These are phyloP conservation scores for Hypsibius dujardini DNA, from an alignment of 1,140 invertebrate genomes.

Conservation along the genomic window DNA sequence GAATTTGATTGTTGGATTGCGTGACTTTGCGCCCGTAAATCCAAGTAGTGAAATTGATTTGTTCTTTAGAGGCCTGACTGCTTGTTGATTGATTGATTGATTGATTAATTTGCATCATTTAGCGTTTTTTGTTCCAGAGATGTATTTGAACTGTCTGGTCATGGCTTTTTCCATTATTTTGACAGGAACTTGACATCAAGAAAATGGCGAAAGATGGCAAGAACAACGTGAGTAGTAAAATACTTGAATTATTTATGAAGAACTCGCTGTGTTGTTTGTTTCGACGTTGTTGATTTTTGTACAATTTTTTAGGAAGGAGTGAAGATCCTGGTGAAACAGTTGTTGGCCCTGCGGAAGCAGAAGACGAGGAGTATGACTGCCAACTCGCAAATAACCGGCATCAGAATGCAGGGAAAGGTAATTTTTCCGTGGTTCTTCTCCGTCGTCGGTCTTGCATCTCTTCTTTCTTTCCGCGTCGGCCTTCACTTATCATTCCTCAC, in stretches of 20 bases:
- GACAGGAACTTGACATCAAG: conserved; percentile 66
- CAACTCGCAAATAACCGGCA: conserved; percentile 49
- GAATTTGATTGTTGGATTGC: no score
- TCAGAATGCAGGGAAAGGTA: conserved; percentile 57
- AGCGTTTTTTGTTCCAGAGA: no score
- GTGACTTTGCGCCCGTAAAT: no score
- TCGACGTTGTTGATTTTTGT: not conserved
- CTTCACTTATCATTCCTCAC: not conserved
- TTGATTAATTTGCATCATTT: no score
- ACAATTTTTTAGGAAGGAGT: conserved; percentile 34
- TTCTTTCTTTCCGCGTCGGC: no score
- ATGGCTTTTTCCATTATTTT: no score
- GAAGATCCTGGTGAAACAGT: conserved; percentile 64
- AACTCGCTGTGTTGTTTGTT: conserved; percentile 11
- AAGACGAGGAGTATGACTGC: conserved; percentile 61
- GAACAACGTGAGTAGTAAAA: conserved; percentile 44
- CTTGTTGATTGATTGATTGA: no score
- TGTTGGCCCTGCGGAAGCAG: conserved; percentile 67
- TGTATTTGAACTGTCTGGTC: no score
- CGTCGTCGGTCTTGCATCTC: no score
- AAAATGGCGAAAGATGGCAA: conserved; percentile 68
- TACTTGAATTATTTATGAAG: conserved; percentile 19
- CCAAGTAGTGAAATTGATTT: no score
- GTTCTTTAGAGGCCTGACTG: no score
- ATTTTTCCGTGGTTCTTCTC: not conserved